phyloP scores from a whole-genome alignment of 2,888 invertebrate species.

The Lasioglossum vierecki region DNA sequence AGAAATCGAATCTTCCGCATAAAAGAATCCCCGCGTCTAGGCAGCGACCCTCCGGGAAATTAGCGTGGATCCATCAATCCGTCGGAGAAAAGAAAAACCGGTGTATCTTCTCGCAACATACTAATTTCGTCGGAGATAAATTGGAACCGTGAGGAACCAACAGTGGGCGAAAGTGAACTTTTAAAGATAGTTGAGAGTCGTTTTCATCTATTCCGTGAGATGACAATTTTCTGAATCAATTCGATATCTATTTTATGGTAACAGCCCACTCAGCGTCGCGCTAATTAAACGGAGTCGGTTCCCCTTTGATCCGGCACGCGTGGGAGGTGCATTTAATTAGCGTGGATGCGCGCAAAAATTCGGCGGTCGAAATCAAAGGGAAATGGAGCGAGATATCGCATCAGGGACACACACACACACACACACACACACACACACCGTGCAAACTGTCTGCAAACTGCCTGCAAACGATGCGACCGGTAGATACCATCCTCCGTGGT shows the following conservation, averaged over 20 bases:
- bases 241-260: neutral
- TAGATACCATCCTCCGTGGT: neutral
- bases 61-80: neutral
- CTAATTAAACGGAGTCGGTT: neutral
- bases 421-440: too few species aligned
- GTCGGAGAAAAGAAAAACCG: neutral
- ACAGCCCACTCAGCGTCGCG: neutral
- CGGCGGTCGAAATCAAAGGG: neutral
- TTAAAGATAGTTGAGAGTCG: too few species aligned
- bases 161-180: too few species aligned
- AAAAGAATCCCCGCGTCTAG: neutral
- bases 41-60: neutral
- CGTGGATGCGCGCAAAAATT: neutral
- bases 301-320: neutral
- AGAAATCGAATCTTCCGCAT: neutral
- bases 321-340: neutral
- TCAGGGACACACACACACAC: neutral
- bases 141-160: neutral
- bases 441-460: neutral
- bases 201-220: neutral
- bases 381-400: neutral
- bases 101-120: neutral
- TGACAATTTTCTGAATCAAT: neutral
- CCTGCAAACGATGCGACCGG: neutral
- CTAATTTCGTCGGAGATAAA: neutral